Conservation (phyloP, 2,797 vertebrate genomes). For the Ctenopoma kingsleyae region DNA sequence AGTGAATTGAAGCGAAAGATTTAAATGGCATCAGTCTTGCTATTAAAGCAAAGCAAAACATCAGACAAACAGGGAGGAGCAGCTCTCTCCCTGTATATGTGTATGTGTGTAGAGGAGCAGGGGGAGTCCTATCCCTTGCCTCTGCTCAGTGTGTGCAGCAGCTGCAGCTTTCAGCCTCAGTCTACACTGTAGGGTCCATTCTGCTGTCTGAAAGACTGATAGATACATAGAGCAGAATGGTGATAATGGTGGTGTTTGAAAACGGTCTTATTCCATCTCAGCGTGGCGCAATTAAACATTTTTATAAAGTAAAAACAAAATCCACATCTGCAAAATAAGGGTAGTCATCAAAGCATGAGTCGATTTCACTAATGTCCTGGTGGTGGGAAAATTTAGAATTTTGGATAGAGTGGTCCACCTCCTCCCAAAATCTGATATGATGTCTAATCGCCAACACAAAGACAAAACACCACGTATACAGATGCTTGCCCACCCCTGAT, state of each 20-base stretch:
- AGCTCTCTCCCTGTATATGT: slow-evolving; percentile 22
- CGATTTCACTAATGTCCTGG: slow-evolving; percentile 60
- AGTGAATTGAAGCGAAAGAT: slow-evolving; percentile 78
- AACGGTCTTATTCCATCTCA: slow-evolving; percentile 26
- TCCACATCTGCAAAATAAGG: slow-evolving; percentile 1
- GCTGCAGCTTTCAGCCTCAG: slow-evolving; percentile 77
- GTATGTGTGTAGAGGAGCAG: slow-evolving; percentile 19
- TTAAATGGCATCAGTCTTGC: slow-evolving; percentile 83
- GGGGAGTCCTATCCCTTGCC: slow-evolving; percentile 65
- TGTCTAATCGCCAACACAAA: slow-evolving; percentile 2
- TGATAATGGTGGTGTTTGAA: slow-evolving; percentile 61
- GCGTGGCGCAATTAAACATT: slow-evolving; percentile 38
- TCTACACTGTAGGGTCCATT: slow-evolving; percentile 76
- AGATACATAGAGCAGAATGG: slow-evolving; percentile 62
- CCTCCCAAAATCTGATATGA: slow-evolving; percentile 20
- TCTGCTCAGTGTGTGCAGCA: slow-evolving; percentile 72
- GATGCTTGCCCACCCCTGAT: slow-evolving; percentile 33
- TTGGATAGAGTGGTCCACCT: slow-evolving; percentile 11
- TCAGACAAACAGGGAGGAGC: slow-evolving; percentile 75
- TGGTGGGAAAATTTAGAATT: slow-evolving; percentile 44
- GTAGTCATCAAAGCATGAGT: slow-evolving; percentile 55
- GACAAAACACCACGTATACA: slow-evolving; percentile 9
- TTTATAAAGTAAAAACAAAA: slow-evolving; percentile 47
- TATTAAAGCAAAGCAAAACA: slow-evolving; percentile 80
- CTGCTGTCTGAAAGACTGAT: slow-evolving; percentile 74